These are phyloP conservation scores for Gambelia wislizenii DNA, from an alignment of 2,797 vertebrate species.

Conservation along the genomic window DNA sequence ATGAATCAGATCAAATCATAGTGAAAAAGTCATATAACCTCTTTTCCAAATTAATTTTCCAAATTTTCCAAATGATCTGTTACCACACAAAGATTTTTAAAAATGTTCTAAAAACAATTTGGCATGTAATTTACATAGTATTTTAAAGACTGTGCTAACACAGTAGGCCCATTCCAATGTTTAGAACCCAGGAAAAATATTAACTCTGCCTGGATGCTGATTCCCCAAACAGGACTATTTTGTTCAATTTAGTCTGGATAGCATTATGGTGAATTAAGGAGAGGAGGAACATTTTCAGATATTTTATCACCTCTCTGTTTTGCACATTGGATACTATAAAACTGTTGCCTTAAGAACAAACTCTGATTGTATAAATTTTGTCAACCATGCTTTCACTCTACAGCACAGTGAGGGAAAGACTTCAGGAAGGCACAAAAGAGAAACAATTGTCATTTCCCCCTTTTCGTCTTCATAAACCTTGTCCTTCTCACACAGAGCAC, in stretches of 20 bases:
- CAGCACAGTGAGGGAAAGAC: neutral
- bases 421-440: neutral
- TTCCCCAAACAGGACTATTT: no score
- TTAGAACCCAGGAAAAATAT: no score
- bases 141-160: slow-evolving; percentile 62
- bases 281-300: no score
- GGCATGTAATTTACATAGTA: slow-evolving; percentile 58
- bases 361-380: neutral
- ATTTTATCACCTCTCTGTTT: no score
- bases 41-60: slow-evolving; percentile 57
- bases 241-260: no score
- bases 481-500: neutral
- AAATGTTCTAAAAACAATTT: slow-evolving; percentile 58
- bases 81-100: slow-evolving; percentile 58
- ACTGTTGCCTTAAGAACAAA: neutral
- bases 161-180: no score
- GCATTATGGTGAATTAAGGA: no score
- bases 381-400: neutral
- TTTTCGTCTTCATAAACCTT: neutral
- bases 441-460: neutral
- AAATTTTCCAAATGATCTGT: slow-evolving; percentile 35
- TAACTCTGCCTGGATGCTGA: no score
- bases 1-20: slow-evolving; percentile 60
- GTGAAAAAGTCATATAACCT: slow-evolving; percentile 39
- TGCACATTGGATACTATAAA: neutral